These are phyloP conservation scores for Cassiopea xamachana DNA, from an alignment of 30 jellyfish, hydroid and myxozoan genomes.

Conservation along the genomic window DNA sequence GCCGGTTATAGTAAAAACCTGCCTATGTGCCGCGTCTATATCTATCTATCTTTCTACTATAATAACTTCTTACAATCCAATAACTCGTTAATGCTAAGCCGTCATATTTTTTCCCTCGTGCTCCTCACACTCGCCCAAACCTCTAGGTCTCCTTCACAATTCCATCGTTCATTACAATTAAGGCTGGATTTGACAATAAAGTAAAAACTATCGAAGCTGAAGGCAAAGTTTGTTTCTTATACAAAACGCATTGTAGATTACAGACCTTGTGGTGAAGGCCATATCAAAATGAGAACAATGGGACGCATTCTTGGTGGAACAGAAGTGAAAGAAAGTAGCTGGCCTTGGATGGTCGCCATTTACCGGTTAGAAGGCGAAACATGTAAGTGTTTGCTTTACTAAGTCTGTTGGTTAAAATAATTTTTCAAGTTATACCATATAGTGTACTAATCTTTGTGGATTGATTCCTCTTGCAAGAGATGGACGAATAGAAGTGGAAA, in stretches of 20 bases:
- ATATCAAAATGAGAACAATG: not conserved
- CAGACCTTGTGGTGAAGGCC: slow-evolving; percentile 66
- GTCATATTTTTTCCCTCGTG: too few species aligned
- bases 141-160: too few species aligned
- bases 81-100: not conserved
- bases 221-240: too few species aligned
- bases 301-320: slow-evolving; percentile 62
- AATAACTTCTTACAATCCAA: too few species aligned
- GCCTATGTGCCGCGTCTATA: not conserved
- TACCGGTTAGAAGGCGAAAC: not conserved
- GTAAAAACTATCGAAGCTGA: too few species aligned
- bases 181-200: too few species aligned
- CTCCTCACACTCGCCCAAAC: too few species aligned
- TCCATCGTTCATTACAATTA: too few species aligned
- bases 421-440: too few species aligned
- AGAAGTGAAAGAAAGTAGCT: slow-evolving; percentile 8
- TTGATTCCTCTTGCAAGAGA: too few species aligned
- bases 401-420: not conserved
- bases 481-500: too few species aligned
- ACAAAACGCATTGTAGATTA: slow-evolving; percentile 16
- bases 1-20: slow-evolving; percentile 10
- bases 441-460: too few species aligned
- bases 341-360: slow-evolving; percentile 85
- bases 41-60: not conserved
- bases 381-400: not conserved